Evolutionary conservation across 2,797 vertebrate species (phyloP), one percentile per base, ranked within the genome.

Genomic region (Tenualosa thibaudeaui): DNA sequence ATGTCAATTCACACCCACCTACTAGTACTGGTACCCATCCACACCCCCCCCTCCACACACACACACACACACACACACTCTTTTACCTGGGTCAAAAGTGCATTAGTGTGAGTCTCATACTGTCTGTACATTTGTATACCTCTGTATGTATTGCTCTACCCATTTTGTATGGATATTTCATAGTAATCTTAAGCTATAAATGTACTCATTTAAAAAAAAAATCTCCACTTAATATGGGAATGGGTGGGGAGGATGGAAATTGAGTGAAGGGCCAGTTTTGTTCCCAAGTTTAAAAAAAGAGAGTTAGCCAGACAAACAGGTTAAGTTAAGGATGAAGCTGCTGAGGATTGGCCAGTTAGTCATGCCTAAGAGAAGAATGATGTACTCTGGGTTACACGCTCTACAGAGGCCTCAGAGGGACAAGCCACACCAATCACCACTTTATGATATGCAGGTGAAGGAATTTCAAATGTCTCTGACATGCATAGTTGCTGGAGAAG

Each of bases 101-200:
- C 15, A 22, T 43, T 78, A 78, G 17, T 46, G 37, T 46, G 37
- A 78, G 71, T 51, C 19, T n/a, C 37, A 78, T 22, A 22, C 9
- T 40, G 43, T 46, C 9, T 46, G 71, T 78, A 78, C 71, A 43
- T 78, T 22, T 43, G 71, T 78, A 40, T 78, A 43, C 71, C 40
- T 46, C 71, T 78, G 5, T 78, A 78, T 22, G 71, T 43, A 78
- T 22, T 78, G 71, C 15, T 15, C 71, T 46, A 78, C 6, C 40
- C 17, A 15, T 78, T 78, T 78, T 78, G 37, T 78, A 46, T 46
- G 71, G 46, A 71, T 37, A 31, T 78, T 78, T 78, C 71, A 78
- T 46, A 78, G 37, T 78, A 46, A 78, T 78, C 71, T 46, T 46
- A 19, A 19, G 71, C 37, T 46, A 17, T 78, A 78, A 43, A 43